Percentiles rank a stretch among this genome's conserved stretches.
Conservation (phyloP, 2,797 vertebrate species). For the Pangasius mekongensis region DNA sequence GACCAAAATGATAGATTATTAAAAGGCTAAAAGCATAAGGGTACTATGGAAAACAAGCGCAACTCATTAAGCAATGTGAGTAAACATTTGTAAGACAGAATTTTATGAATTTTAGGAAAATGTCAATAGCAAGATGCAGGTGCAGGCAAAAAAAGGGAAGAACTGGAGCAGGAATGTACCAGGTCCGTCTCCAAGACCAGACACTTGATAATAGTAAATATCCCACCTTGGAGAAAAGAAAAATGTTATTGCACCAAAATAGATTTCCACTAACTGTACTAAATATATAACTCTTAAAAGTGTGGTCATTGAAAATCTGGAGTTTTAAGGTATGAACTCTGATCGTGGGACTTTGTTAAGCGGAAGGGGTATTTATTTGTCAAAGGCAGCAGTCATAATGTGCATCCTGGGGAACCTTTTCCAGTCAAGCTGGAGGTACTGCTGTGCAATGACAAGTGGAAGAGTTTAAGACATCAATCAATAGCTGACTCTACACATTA, state of each 20-base stretch:
- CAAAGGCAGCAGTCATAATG: conserved; percentile 7
- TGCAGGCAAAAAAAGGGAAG: neutral
- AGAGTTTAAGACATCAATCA: conserved; percentile 71
- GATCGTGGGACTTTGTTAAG: neutral
- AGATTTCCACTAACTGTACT: neutral
- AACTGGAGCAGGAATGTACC: neutral
- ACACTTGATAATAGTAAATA: neutral
- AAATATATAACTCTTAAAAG: neutral
- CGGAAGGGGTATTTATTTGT: conserved; percentile 42
- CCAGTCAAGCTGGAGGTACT: conserved; percentile 55
- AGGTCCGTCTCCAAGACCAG: neutral
- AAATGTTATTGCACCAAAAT: neutral
- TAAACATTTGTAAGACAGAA: neutral
- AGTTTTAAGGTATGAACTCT: neutral
- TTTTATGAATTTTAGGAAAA: neutral
- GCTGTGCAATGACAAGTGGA: conserved; percentile 63
- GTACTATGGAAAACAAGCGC: neutral
- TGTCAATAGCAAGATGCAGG: neutral
- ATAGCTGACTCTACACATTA: conserved; percentile 35
- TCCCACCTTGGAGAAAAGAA: neutral
- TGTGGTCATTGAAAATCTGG: neutral
- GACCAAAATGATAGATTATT: neutral
- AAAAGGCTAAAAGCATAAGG: neutral
- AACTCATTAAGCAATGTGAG: neutral
- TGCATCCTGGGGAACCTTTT: conserved; percentile 56